A percentile compares a stretch with the other conserved stretches of the same genome.
phyloP scores from a whole-genome alignment of 2,888 invertebrate genomes.

The Nomada fabriciana region DNA sequence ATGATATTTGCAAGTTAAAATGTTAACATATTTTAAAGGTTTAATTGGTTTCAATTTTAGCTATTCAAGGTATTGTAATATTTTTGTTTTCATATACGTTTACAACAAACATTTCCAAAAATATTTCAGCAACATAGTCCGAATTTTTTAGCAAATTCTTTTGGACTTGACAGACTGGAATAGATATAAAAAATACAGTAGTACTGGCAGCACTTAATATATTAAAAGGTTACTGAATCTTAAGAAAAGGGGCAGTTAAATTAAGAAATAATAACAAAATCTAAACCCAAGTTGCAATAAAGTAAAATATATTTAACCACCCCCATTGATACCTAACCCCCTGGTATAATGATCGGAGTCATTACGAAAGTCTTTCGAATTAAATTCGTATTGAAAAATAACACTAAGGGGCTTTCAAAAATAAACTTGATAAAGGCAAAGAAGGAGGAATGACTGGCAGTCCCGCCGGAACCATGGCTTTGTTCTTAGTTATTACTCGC shows the following conservation, averaged over 20 bases:
- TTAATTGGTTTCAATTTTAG: neutral
- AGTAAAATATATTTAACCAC: neutral
- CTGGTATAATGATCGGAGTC: slow-evolving; percentile 42
- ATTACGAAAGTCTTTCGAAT: slow-evolving; percentile 82
- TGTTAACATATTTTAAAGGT: neutral
- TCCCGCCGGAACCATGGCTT: slow-evolving; percentile 81
- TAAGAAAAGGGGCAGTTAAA: too few species aligned
- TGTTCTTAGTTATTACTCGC: slow-evolving; percentile 84
- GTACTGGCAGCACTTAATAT: too few species aligned
- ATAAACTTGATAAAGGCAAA: slow-evolving; percentile 26
- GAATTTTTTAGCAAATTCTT: too few species aligned
- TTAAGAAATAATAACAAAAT: neutral
- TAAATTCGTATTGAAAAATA: slow-evolving; percentile 80
- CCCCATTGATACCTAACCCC: neutral
- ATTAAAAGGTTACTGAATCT: too few species aligned
- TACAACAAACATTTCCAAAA: too few species aligned
- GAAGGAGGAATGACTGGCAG: slow-evolving; percentile 49
- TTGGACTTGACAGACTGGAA: too few species aligned
- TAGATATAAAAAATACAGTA: too few species aligned
- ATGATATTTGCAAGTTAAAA: neutral
- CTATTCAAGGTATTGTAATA: neutral
- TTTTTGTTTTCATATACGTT: neutral
- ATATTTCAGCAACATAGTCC: too few species aligned
- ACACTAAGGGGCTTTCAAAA: slow-evolving; percentile 48
- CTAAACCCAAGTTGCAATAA: neutral